These are phyloP conservation scores for Lytechinus variegatus DNA, from an alignment of 35 echinoderm and acorn worm species.

Conservation along the genomic window DNA sequence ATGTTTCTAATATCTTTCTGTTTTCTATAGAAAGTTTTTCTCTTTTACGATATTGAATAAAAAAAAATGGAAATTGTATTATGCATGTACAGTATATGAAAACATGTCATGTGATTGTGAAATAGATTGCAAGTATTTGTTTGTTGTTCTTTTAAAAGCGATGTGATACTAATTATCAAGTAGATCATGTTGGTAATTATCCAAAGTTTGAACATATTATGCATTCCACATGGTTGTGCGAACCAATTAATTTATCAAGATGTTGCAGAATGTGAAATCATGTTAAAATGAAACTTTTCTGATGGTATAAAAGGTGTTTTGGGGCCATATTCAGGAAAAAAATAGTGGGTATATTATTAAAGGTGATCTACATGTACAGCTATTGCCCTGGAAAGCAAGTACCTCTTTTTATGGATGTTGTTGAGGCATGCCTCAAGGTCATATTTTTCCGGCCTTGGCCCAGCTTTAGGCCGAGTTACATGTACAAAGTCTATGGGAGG, in stretches of 20 bases:
- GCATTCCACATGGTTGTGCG: neutral
- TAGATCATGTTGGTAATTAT: neutral
- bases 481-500: no score
- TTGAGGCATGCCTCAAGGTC: no score
- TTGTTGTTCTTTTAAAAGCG: neutral
- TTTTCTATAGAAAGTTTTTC: neutral
- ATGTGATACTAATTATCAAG: neutral
- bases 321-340: no score
- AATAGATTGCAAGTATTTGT: neutral
- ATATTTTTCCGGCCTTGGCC: no score
- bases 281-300: no score
- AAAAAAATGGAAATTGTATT: neutral
- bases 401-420: no score
- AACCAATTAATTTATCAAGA: neutral
- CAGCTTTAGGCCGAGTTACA: no score
- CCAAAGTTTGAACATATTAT: neutral
- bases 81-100: neutral
- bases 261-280: neutral
- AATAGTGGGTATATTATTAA: no score
- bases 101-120: neutral
- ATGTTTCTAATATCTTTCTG: neutral
- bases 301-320: no score
- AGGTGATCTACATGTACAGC: no score
- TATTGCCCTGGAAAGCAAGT: no score
- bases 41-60: neutral